Evolutionary conservation across 1,140 invertebrate species (phyloP).

Genomic region (Hypothenemus hampei): DNA sequence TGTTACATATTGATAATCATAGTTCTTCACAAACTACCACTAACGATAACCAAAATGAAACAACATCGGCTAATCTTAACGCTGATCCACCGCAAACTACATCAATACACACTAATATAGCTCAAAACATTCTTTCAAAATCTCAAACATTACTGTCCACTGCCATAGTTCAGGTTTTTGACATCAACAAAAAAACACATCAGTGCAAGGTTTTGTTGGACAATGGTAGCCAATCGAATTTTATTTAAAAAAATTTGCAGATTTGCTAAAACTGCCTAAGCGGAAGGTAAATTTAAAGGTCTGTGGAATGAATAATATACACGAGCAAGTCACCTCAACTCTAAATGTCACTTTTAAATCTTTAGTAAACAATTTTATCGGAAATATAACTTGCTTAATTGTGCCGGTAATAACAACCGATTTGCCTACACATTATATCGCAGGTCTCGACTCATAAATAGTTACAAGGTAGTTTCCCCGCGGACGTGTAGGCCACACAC

Average conservation of each 20-base stretch:
- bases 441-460: too few relatives aligned
- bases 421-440: constrained; percentile 4
- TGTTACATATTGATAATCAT: constrained; percentile 19
- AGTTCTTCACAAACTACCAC: neutral
- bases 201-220: constrained; percentile 21
- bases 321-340: neutral
- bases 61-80: neutral
- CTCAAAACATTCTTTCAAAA: neutral
- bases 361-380: constrained; percentile 4
- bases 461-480: too few relatives aligned
- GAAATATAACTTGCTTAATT: constrained; percentile 1
- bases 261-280: neutral
- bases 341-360: constrained; percentile 6
- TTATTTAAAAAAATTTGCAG: constrained; percentile 11
- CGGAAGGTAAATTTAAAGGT: constrained; percentile 1
- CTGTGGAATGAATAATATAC: constrained; percentile 2
- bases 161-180: constrained; percentile 13
- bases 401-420: constrained; percentile 17
- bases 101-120: constrained; percentile 1
- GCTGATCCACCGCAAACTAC: neutral
- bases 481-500: too few relatives aligned
- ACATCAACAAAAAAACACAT: constrained; percentile 3
- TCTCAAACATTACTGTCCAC: constrained; percentile 22
- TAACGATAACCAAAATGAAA: neutral
- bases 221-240: constrained; percentile 16